phyloP scores from a whole-genome alignment of 2,888 invertebrate genomes.

The Eugnorisma glareosa region DNA sequence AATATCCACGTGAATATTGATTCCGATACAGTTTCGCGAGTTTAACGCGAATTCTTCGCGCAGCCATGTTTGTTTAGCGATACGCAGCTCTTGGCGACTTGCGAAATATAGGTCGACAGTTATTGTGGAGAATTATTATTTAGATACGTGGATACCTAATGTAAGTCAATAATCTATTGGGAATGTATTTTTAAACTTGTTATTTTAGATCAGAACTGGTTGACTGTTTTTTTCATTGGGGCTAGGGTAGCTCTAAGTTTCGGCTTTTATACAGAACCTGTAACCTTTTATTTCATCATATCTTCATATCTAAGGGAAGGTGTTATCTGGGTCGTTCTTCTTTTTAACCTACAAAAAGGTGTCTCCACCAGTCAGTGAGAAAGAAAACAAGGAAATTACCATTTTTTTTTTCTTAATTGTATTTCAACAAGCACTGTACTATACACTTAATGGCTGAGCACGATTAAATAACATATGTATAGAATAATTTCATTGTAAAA shows the following conservation, averaged over 20 bases:
- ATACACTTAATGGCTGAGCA: no score
- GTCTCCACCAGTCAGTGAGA: no score
- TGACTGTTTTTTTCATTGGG: not conserved
- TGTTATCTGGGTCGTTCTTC: no score
- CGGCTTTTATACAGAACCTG: not conserved
- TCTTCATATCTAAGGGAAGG: not conserved
- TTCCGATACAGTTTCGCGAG: constrained; percentile 73
- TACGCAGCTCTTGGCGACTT: constrained; percentile 55
- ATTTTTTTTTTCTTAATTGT: no score
- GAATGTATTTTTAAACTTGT: not conserved
- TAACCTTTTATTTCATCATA: not conserved
- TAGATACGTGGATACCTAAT: constrained; percentile 32
- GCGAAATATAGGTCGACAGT: constrained; percentile 64
- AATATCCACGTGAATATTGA: constrained; percentile 70
- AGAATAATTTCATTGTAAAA: no score
- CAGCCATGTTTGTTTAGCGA: constrained; percentile 73
- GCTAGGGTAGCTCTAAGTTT: not conserved
- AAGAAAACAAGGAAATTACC: no score
- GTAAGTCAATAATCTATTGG: constrained; percentile 34
- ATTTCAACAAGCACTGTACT: no score
- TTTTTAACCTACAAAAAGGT: no score
- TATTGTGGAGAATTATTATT: constrained; percentile 55
- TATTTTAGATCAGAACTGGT: not conserved
- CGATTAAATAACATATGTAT: no score
- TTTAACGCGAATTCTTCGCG: constrained; percentile 73